phyloP scores from a whole-genome alignment of 2,797 vertebrate genomes.

The Pangasius macronema region DNA sequence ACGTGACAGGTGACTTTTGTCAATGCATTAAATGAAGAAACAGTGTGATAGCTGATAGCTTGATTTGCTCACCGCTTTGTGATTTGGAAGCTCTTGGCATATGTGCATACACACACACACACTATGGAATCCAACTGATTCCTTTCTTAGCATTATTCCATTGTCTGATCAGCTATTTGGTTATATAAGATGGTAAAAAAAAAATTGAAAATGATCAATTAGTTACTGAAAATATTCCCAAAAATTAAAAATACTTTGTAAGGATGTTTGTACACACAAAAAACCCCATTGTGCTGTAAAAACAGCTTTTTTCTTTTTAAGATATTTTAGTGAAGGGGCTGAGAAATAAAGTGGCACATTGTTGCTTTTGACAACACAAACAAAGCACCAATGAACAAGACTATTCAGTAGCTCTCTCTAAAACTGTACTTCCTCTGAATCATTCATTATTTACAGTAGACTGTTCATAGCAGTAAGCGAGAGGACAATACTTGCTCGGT shows the following conservation, averaged over 20 bases:
- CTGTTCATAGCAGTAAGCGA: not conserved
- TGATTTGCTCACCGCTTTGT: not conserved
- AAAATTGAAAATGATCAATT: not conserved
- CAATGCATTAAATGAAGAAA: not conserved
- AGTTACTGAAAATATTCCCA: not conserved
- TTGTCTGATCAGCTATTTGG: not conserved
- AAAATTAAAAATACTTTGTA: not conserved
- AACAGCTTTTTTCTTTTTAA: not conserved
- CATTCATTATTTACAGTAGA: slow-evolving; percentile 13
- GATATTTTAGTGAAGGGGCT: not conserved
- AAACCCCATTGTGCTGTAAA: not conserved
- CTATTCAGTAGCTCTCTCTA: not conserved
- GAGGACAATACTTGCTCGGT: not conserved
- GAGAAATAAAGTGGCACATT: not conserved
- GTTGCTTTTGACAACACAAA: not conserved
- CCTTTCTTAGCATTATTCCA: not conserved
- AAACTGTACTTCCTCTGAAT: not conserved
- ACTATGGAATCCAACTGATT: not conserved
- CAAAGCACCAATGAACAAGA: not conserved
- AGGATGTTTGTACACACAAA: not conserved
- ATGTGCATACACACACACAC: not conserved
- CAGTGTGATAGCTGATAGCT: not conserved
- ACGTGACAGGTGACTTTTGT: too few species aligned
- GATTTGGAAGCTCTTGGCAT: not conserved
- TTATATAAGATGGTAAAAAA: not conserved